Evolutionary conservation across 2,888 invertebrate species (phyloP), one percentile per base, ranked within the genome.

Genomic region (Mycalesis mineus): DNA sequence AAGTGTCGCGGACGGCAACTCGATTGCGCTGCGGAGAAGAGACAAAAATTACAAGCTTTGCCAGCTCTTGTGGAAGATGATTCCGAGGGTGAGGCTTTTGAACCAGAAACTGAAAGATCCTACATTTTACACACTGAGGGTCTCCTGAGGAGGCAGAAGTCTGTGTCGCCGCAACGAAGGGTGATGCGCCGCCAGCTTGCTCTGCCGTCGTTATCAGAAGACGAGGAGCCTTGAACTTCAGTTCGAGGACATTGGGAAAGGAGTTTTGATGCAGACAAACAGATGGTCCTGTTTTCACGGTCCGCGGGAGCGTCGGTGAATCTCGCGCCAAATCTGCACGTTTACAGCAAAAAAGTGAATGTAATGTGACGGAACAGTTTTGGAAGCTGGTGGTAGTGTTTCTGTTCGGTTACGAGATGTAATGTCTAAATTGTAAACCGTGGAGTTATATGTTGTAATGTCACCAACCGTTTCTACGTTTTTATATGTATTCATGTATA

Each of bases 151-250:
- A 72, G 88, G n/a, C 88, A 88, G 78, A 86, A 86, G 69, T 86
- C 88, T 2, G 70, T 84, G 57, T 88, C 88, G 0, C 86, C 88
- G 5, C 86, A 81, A 61, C 74, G 86, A 7, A 75, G 84, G 7
- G 81, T 85, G 73, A 73, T 86, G 64, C 78, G 82, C 49, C 82
- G 87, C 15, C 82, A 83, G 28, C 69, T 87, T 40, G 87, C 81
- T 7, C 78, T 89, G 62, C 88, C 88, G 0, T 88, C 88, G 11
- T 75, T 89, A 8, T 89, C 88, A 3, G 88, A 89, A 58, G 88
- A 89, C 28, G 88, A 89, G 68, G 88, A 89, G 75, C 88, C 88
- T 71, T 89, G 88, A 89, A 75, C 73, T 56, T 49, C 47, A 60
- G 37, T 14, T 17, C 22, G 64, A 62, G 62, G 49, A 48, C 60